Evolutionary conservation across 2,888 invertebrate species (phyloP).

Genomic region (Coleophora deauratella): DNA sequence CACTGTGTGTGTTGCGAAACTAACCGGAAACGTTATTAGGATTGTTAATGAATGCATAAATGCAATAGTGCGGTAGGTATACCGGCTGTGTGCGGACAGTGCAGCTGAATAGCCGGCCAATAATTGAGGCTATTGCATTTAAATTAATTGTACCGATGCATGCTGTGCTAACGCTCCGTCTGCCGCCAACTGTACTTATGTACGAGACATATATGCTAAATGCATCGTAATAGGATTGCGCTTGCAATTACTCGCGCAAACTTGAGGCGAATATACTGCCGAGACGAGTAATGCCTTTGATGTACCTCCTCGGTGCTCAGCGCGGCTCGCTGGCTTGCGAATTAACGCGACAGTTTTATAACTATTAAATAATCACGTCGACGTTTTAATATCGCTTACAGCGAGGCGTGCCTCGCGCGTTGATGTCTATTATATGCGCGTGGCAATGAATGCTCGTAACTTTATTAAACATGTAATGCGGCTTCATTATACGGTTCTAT

Average conservation of each 20-base stretch:
- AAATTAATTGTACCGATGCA: slow-evolving; percentile 62
- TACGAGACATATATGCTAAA: slow-evolving; percentile 24
- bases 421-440: no score
- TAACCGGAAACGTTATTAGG: slow-evolving; percentile 6
- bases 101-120: slow-evolving; percentile 43
- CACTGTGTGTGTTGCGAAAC: background rate
- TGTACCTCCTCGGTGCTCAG: slow-evolving; percentile 24
- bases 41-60: slow-evolving; percentile 12
- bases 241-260: slow-evolving; percentile 55
- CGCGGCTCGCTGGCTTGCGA: slow-evolving; percentile 5
- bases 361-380: no score
- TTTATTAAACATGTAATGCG: no score
- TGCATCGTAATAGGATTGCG: slow-evolving; percentile 51
- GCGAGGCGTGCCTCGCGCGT: no score
- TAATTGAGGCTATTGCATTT: slow-evolving; percentile 66
- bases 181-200: slow-evolving; percentile 30
- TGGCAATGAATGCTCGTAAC: no score
- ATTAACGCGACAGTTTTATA: no score
- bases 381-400: no score
- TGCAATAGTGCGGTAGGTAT: slow-evolving; percentile 3
- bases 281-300: slow-evolving; percentile 53
- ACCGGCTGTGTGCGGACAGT: slow-evolving; percentile 22
- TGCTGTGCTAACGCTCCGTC: slow-evolving; percentile 45
- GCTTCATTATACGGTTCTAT: no score
- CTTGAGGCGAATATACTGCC: slow-evolving; percentile 50